phyloP scores from a whole-genome alignment of 2,797 vertebrate genomes.

The Microhierax caerulescens region DNA sequence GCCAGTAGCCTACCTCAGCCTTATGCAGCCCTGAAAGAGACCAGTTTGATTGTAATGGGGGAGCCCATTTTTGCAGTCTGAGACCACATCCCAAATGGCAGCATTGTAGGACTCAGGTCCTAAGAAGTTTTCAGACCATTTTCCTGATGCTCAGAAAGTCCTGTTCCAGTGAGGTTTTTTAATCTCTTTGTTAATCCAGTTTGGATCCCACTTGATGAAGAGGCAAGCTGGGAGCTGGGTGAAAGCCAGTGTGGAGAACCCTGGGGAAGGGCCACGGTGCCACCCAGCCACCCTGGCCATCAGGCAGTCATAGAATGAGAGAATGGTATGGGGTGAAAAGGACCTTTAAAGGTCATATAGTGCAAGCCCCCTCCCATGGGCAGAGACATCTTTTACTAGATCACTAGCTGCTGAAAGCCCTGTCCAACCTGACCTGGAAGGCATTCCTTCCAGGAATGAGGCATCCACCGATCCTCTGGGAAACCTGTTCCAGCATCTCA shows the following conservation, averaged over 20 bases:
- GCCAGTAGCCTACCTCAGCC: neutral
- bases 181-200: neutral
- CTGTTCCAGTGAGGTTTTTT: neutral
- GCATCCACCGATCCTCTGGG: neutral
- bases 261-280: accelerated
- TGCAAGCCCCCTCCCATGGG: neutral
- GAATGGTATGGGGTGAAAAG: neutral
- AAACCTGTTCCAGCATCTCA: neutral
- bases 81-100: neutral
- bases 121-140: neutral
- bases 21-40: neutral
- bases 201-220: neutral
- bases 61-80: neutral
- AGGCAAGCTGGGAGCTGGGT: neutral
- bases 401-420: neutral
- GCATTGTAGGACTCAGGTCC: neutral
- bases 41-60: neutral
- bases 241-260: neutral
- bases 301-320: neutral
- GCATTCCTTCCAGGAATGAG: neutral
- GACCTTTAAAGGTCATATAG: neutral
- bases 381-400: neutral
- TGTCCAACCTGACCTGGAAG: neutral
- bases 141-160: neutral
- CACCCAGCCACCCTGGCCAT: neutral